Evolutionary conservation across 2,797 vertebrate genomes (phyloP), one percentile per base, ranked within the genome.

Genomic region (Cyclura pinguis): DNA sequence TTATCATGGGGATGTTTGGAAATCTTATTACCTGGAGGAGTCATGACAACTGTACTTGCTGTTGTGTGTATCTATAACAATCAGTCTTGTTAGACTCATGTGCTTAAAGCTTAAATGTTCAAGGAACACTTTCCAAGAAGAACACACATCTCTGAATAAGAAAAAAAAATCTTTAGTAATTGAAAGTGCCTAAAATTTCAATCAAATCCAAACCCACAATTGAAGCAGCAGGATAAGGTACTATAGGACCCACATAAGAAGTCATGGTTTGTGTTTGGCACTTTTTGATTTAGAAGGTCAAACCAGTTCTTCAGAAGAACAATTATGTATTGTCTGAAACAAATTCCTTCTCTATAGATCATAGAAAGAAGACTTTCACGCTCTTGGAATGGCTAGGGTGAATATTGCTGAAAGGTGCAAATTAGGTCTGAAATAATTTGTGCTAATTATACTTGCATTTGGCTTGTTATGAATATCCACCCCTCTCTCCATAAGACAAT

Each of bases 321-420:
- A 92, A 73, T 47, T 52, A 22, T 80, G 32, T 32, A 1, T 5
- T 14, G 73, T 57, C 92, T 59, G 64, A 85, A 89, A 80, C 32
- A 85, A 89, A 83, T 32, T 50, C 32, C 6, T 76, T 93, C 50
- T 89, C 86, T 42, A 52, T 4, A 4, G 50, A 80, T 20, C 0
- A 64, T 73, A 18, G 18, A 38, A 27, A 83, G 38, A 81, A 78
- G 4, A 4, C 24, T 81, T 86, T 86, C 29, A 47, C 42, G 2
- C 59, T 13, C 42, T 47, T 57, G 6, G 52, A 78, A 77, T 24
- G 1, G 59, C 78, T 89, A 27, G 35, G 62, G 16, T 42, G 47
- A 9, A 38, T 55, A 50, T 52, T 82, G 55, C n/a, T 35, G 80
- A 57, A 59, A 82, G 59, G n/a, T 35, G 9, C 32, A n/a, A 35